Evolutionary conservation across 2,888 invertebrate genomes (phyloP), one percentile per base, ranked within the genome.

Genomic region (Cenopis cana): DNA sequence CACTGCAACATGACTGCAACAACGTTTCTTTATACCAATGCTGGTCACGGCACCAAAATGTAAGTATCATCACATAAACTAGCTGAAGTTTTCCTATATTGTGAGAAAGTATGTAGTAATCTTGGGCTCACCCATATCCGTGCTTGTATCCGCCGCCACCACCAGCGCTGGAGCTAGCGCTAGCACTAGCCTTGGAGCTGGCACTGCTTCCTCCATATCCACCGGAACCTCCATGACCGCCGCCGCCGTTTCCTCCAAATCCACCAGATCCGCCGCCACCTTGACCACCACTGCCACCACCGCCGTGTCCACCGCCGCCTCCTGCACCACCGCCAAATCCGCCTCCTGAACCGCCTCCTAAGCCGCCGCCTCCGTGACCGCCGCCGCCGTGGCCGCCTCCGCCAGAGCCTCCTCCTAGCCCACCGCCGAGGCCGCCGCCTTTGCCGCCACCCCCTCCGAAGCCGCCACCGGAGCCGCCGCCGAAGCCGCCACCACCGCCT

Each of bases 321-420:
- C n/a, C n/a, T n/a, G n/a, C 73, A 0, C 74, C 75, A 17, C 77
- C 75, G 11, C 82, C 78, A 41, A 75, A 75, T 12, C 78, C 76
- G 9, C 79, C 78, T 6, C 73, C 66, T 11, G 75, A 73, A 14
- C 73, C 73, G 11, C 80, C 76, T 29, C 84, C 82, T 17, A 80
- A 78, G 71, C 88, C 85, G 72, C 88, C 87, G 10, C 68, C 59
- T 24, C 80, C 79, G 71, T 88, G 85, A 71, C 88, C 87, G 9
- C 68, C 77, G 5, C 76, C 76, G n/a, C 74, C 70, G 0, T 77
- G 71, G 24, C 75, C 74, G 0, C 77, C 46, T 46, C 46, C 46
- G 8, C 46, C 41, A 0, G 14, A 41, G 14, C 41, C 46, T 14
- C 41, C 41, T 14, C 41, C 6, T 5, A 6, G 12, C 6, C 41